Evolutionary conservation across 2,797 vertebrate genomes (phyloP), one percentile per base, ranked within the genome.

Genomic region (Gymnoscopelus braueri): DNA sequence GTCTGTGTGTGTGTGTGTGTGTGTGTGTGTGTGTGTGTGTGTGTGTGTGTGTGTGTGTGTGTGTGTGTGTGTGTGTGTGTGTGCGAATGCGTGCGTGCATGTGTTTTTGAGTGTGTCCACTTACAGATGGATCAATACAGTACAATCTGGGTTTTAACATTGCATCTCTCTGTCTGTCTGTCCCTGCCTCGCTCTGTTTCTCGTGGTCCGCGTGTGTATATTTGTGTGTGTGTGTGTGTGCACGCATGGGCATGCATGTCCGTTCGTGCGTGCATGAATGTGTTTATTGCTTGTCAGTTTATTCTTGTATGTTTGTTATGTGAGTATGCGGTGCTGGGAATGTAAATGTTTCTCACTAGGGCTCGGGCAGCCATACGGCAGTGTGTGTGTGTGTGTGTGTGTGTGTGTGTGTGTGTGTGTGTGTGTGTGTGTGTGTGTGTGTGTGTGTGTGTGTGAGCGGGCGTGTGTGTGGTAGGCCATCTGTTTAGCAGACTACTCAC

Each of bases 91-190:
- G 71, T 50, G 84, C 74, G 79, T 15, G 23, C 10, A 14, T 39
- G 51, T 23, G 63, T 13, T 48, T 24, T 12, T 93, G 88, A 92
- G 93, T 94, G 94, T 95, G 95, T 92, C 84, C 84, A 90, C 83
- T 94, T 90, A 81, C 78, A 59, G 69, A 35, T 0, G 63, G 93
- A 97, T 98, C 96, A 81, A 97, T 98, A 96, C 91, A 95, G 94
- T 94, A 96, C 94, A 95, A 96, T 95, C 93, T 95, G 94, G 82
- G 84, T 96, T 94, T 96, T 95, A 96, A 95, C 95, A 92, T 89
- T 94, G 94, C 94, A 91, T 92, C 93, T 72, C 54, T 51, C 14
- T 51, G 48, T 68, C 52, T 65, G 55, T 52, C 9, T 58, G 8
- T 74, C 47, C 39, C 60, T 69, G 5, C 49, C 49, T 14, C 8